These are phyloP conservation scores for Protosalanx chinensis DNA, from an alignment of 2,797 vertebrate genomes.

Conservation along the genomic window DNA sequence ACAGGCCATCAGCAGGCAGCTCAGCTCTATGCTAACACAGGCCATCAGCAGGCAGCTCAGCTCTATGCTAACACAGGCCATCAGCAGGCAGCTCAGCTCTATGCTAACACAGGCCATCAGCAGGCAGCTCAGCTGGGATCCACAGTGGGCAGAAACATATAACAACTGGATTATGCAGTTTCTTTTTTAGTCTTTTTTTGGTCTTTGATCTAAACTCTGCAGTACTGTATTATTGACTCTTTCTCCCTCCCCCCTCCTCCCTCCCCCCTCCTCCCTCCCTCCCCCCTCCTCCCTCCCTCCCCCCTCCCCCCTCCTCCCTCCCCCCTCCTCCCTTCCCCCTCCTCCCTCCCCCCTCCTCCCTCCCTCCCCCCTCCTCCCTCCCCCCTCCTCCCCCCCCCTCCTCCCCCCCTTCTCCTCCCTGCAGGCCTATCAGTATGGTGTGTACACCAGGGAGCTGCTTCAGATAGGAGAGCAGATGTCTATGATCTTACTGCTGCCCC, in stretches of 20 bases:
- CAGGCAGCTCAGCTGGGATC: not conserved
- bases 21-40: not conserved
- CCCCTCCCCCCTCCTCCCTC: not conserved
- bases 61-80: not conserved
- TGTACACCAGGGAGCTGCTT: slow-evolving; percentile 75
- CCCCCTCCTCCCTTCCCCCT: not conserved
- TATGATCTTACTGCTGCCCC: slow-evolving; percentile 74
- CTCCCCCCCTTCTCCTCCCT: not conserved
- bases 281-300: not conserved
- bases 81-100: not conserved
- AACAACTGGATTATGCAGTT: not conserved
- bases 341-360: not conserved
- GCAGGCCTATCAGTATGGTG: slow-evolving; percentile 73
- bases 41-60: not conserved
- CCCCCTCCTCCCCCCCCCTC: not conserved
- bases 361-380: not conserved
- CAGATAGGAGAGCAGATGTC: slow-evolving; percentile 73
- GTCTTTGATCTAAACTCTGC: too few species aligned
- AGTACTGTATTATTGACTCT: not conserved
- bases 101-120: not conserved
- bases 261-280: not conserved
- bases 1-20: not conserved
- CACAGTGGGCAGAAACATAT: not conserved
- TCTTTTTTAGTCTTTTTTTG: not conserved
- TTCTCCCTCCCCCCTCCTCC: not conserved